phyloP scores from a whole-genome alignment of 1,140 invertebrate genomes.

The Gonioctena quinquepunctata region DNA sequence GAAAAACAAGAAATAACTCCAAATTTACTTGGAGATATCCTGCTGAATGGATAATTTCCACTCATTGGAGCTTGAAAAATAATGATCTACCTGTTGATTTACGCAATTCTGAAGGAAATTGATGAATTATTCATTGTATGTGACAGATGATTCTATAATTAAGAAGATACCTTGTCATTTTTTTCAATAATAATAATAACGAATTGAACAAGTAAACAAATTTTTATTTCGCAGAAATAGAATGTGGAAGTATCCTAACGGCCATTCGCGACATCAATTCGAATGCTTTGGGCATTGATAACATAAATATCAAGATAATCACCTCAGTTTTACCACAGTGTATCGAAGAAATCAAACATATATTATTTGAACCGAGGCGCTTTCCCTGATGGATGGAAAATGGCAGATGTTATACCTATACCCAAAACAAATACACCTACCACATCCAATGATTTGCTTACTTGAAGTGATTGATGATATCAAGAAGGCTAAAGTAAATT shows the following conservation, averaged over 20 bases:
- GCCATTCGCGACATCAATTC: not conserved
- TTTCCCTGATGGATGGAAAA: not conserved
- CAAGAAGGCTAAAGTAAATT: no score
- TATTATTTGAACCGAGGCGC: not conserved
- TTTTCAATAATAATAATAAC: not conserved
- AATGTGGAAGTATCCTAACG: not conserved
- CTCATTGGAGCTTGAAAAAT: not conserved
- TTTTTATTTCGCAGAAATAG: no score
- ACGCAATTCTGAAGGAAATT: not conserved
- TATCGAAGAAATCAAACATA: conserved; percentile 1
- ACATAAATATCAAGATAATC: not conserved
- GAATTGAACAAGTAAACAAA: no score
- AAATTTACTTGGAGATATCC: no score
- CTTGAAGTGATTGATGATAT: no score
- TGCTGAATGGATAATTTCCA: not conserved
- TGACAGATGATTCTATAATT: not conserved
- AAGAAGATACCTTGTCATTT: not conserved
- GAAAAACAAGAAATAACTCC: no score
- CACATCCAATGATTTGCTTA: not conserved
- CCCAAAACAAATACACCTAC: not conserved
- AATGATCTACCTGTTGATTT: not conserved
- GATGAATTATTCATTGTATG: not conserved
- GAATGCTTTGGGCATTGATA: not conserved
- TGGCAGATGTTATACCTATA: not conserved
- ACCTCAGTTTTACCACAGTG: not conserved